Evolutionary conservation across 2,888 invertebrate species (phyloP).

Genomic region (Orchesellides sinensis): DNA sequence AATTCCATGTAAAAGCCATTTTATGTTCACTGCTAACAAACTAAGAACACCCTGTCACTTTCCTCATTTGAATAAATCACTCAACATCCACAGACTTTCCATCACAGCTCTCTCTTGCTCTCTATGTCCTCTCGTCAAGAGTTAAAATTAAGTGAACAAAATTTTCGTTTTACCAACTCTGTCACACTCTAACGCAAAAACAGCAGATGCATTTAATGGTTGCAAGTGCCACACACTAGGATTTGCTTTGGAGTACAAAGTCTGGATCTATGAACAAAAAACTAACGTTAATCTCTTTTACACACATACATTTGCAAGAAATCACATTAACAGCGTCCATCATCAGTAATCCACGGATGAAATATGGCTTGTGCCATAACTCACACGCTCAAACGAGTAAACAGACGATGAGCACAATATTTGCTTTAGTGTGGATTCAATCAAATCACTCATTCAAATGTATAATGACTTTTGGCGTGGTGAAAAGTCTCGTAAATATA

Average conservation of each 20-base stretch:
- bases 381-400: background rate
- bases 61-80: conserved; percentile 62
- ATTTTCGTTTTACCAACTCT: conserved; percentile 25
- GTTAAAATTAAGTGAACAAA: conserved; percentile 51
- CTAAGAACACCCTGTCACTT: conserved; percentile 51
- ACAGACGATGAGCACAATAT: background rate
- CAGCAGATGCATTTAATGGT: conserved; percentile 48
- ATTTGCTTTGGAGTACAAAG: background rate
- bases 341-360: conserved; percentile 20
- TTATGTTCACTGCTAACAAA: conserved; percentile 46
- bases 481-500: conserved; percentile 35
- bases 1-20: conserved; percentile 52
- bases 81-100: conserved; percentile 34
- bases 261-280: background rate
- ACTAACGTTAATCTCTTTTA: background rate
- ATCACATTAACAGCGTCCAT: background rate
- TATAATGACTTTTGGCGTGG: conserved; percentile 43
- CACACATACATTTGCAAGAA: conserved; percentile 4
- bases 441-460: conserved; percentile 49
- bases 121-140: conserved; percentile 15
- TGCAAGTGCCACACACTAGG: conserved; percentile 35
- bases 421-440: conserved; percentile 27
- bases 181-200: background rate
- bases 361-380: conserved; percentile 19
- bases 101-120: conserved; percentile 8